phyloP scores from a whole-genome alignment of 92 coral and sea anemone species.

The Metridium senile region DNA sequence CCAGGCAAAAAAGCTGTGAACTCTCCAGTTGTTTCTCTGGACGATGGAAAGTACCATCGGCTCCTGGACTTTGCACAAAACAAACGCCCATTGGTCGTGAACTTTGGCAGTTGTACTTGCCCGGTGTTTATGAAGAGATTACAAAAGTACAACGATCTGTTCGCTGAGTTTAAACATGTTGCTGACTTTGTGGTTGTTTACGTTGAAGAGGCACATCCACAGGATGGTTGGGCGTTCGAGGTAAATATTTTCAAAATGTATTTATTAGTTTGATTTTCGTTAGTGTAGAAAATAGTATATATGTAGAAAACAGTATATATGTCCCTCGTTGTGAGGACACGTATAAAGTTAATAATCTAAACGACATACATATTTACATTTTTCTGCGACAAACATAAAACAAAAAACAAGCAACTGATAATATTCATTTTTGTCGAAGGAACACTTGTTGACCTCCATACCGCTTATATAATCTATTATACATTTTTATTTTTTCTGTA shows the following conservation, averaged over 20 bases:
- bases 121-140: conserved; percentile 59
- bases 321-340: no score
- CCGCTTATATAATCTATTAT: no score
- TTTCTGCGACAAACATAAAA: no score
- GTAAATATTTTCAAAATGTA: background rate
- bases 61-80: conserved; percentile 56
- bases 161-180: conserved; percentile 37
- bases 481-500: no score
- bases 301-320: no score
- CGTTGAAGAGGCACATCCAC: conserved; percentile 71
- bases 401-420: no score
- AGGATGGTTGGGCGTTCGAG: conserved; percentile 68
- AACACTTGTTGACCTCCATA: no score
- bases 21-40: conserved; percentile 51
- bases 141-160: conserved; percentile 37
- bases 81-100: conserved; percentile 54
- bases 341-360: no score
- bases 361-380: no score
- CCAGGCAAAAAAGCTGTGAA: conserved; percentile 56
- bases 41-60: conserved; percentile 37
- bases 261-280: background rate
- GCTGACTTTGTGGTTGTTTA: conserved; percentile 65
- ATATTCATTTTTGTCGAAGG: no score
- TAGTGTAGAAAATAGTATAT: no score
- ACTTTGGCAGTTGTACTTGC: conserved; percentile 65